Base-by-base conservation (phyloP, 2,888 invertebrate species). In the Ommatoiulus sabulosus region DNA sequence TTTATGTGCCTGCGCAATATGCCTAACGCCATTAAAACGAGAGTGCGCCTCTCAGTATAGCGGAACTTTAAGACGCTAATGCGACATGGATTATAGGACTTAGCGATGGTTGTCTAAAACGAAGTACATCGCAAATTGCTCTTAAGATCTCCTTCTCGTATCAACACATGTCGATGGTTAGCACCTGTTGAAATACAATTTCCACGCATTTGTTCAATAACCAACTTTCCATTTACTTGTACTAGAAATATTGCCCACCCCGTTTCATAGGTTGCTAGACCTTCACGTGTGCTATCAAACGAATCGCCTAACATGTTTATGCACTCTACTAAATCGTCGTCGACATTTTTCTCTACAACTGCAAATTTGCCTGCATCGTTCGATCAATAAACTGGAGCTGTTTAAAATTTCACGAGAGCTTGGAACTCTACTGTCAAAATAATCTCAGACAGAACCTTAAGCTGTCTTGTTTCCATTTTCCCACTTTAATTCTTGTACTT, bases 251-350 rank as follows among this genome's bases (percentile, higher is more conserved):
- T 24, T 24, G 72, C 24, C 24, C 72, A 8, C 24, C 72, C 24
- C 72, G 8, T 72, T 24, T 3, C 10, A 24, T 72, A 72, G 24
- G 24, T 72, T 24, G 72, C 24, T 72, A 72, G 72, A 24, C 24
- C 24, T 72, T 8, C 72, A 72, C 24, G 24, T 24, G 72, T 72
- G 35, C 72, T 72, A 72, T 72, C 72, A 72, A 72, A 72, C 72
- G 72, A 72, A 72, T 72, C 72, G 72, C 24, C 72, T 72, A 72
- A 72, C 72, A 72, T 72, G 72, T 72, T 72, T 72, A 72, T 72
- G 72, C 72, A 72, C 72, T 72, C 72, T 72, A 72, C 72, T n/a
- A 72, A 72, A 72, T 72, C 72, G 72, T 72, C 24, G 24, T 24
- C 72, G 24, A 24, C 24, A 24, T 72, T 72, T 72, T 46, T 20